phyloP scores from a whole-genome alignment of 2,113 vertebrate genomes.

The Petrocephalus microphthalmus region DNA sequence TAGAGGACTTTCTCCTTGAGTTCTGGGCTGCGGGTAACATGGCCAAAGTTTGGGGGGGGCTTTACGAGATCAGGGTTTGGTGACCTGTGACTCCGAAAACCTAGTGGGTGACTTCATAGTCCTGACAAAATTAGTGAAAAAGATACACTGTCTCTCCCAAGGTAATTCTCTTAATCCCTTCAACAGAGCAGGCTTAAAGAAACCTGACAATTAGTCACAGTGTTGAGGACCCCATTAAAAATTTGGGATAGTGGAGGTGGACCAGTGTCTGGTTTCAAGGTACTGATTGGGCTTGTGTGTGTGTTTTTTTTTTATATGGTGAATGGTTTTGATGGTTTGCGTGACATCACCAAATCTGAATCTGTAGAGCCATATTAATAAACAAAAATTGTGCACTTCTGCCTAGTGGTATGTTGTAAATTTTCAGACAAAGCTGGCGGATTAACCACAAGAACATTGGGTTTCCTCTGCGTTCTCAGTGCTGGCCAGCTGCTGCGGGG shows the following conservation, averaged over 20 bases:
- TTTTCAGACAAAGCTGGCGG: background rate
- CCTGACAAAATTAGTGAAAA: background rate
- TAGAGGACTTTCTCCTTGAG: background rate
- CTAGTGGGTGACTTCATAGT: background rate
- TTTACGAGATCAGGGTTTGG: background rate
- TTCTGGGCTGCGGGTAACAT: background rate
- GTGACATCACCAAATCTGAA: background rate
- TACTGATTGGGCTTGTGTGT: background rate
- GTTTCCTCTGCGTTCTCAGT: background rate
- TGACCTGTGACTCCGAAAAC: background rate
- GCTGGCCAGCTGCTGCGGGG: background rate
- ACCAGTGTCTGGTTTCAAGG: background rate
- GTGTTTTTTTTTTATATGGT: background rate
- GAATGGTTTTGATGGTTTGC: background rate
- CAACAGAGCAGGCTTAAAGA: background rate
- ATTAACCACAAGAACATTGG: background rate
- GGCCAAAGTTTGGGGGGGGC: background rate
- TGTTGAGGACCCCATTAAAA: background rate
- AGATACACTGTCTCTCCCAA: background rate
- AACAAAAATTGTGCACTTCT: slow-evolving; percentile 4
- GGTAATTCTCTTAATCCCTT: background rate
- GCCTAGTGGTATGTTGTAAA: slow-evolving; percentile 14
- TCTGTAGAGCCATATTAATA: background rate
- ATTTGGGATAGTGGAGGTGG: background rate
- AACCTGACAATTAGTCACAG: background rate